Evolutionary conservation across 2,797 vertebrate genomes (phyloP).

Genomic region (Scolopax bukidnonensis): DNA sequence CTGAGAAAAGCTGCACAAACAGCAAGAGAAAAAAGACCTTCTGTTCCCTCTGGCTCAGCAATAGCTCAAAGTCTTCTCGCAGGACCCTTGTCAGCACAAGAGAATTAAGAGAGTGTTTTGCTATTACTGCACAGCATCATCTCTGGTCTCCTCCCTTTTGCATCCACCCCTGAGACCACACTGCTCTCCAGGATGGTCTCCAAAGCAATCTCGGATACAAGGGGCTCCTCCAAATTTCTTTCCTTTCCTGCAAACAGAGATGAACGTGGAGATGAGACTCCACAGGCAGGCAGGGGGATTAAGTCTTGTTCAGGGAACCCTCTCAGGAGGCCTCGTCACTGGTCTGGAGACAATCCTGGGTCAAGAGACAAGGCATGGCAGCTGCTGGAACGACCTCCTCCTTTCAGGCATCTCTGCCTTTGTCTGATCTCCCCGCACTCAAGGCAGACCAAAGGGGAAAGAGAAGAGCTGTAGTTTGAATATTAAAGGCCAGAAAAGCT

Average conservation of each 20-base stretch:
- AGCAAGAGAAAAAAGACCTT: neutral
- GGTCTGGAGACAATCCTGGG: neutral
- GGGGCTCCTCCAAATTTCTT: neutral
- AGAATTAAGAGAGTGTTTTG: neutral
- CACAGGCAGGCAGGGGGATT: neutral
- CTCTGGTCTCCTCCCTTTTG: neutral
- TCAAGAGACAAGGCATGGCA: neutral
- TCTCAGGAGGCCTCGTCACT: neutral
- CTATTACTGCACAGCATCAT: neutral
- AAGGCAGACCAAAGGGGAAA: neutral
- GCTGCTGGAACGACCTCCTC: neutral
- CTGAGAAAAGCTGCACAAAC: neutral
- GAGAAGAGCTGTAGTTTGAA: neutral
- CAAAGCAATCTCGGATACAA: neutral
- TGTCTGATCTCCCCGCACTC: neutral
- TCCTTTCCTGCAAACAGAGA: neutral
- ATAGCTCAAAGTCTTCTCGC: neutral
- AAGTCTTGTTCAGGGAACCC: neutral
- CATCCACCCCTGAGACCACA: neutral
- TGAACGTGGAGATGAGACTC: too few relatives aligned
- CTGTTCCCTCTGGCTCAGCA: neutral
- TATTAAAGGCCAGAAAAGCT: neutral
- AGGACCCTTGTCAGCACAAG: neutral
- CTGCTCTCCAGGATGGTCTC: neutral
- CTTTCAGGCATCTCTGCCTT: neutral